Evolutionary conservation across 2,797 vertebrate species (phyloP).

Genomic region (Rousettus madagascariensis): DNA sequence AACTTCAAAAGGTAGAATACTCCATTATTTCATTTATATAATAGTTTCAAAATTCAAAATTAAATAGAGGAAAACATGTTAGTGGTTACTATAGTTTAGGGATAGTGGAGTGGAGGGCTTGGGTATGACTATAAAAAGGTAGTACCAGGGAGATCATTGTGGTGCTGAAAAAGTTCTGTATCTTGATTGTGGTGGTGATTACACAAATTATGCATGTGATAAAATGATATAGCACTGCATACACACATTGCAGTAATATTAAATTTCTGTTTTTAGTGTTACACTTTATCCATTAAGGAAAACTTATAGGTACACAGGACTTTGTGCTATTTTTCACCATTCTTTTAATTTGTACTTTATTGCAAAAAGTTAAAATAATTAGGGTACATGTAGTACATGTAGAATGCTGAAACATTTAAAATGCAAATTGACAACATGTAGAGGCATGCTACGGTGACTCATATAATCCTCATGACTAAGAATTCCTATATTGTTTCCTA

Average conservation of each 20-base stretch:
- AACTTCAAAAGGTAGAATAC: neutral
- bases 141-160: neutral
- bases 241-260: neutral
- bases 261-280: neutral
- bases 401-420: neutral
- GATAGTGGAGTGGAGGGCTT: neutral
- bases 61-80: neutral
- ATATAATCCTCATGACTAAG: neutral
- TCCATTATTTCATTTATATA: neutral
- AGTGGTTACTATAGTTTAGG: neutral
- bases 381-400: neutral
- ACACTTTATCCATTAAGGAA: neutral
- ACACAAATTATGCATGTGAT: neutral
- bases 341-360: neutral
- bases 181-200: neutral
- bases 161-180: neutral
- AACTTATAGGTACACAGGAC: neutral
- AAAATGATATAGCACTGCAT: neutral
- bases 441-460: neutral
- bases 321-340: neutral
- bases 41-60: neutral
- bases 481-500: neutral
- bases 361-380: neutral
- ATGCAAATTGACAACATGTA: neutral
- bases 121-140: neutral